Percentiles rank a stretch among this genome's conserved stretches.
Evolutionary conservation across 2,797 vertebrate species (phyloP).

Genomic region (Florisuga fusca): DNA sequence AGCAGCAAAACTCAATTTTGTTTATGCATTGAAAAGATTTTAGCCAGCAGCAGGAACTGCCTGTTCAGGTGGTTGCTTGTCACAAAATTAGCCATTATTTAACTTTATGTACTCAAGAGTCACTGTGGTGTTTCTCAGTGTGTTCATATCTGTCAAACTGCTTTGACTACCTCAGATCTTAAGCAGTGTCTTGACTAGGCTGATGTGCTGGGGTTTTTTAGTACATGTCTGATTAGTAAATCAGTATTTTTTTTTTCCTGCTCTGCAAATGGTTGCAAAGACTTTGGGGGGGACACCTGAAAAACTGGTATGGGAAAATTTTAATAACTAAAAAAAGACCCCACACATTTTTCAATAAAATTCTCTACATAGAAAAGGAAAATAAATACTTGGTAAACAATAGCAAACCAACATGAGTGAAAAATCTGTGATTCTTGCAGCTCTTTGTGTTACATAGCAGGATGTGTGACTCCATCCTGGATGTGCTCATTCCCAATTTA

Average conservation of each 20-base stretch:
- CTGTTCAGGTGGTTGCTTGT: background rate
- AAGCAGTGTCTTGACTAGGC: background rate
- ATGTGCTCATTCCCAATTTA: rapidly evolving
- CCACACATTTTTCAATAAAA: background rate
- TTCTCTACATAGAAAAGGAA: background rate
- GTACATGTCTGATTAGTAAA: background rate
- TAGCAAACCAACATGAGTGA: background rate
- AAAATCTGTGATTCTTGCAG: background rate
- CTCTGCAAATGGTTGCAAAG: background rate
- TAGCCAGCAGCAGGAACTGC: background rate
- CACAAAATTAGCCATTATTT: background rate
- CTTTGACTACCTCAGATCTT: background rate
- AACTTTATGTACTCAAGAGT: background rate
- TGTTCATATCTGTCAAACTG: background rate
- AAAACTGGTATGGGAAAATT: background rate
- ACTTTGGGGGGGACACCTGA: rapidly evolving
- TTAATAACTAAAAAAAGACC: background rate
- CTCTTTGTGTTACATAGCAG: rapidly evolving
- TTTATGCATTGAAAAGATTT: background rate
- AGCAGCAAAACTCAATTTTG: background rate
- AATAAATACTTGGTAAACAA: background rate
- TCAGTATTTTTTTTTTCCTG: background rate
- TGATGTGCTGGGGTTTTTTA: background rate
- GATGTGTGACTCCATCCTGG: rapidly evolving
- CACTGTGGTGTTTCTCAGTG: background rate